These are phyloP conservation scores for Vimba vimba DNA, from an alignment of 2,113 vertebrate species.

Conservation along the genomic window DNA sequence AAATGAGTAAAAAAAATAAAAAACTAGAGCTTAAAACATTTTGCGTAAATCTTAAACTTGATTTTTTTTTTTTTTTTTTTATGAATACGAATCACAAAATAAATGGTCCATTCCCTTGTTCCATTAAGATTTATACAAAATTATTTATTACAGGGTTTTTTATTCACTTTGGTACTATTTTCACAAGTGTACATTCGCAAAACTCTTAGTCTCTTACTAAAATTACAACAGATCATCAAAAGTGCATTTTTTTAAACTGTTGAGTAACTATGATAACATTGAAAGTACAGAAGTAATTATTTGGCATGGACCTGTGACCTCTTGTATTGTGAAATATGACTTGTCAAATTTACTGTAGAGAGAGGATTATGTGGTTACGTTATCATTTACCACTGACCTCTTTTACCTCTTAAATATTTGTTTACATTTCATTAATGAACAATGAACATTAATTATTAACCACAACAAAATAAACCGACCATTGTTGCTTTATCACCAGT, in stretches of 20 bases:
- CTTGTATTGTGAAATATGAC: slow-evolving; percentile 1
- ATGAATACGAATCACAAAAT: no score
- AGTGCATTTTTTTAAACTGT: not conserved
- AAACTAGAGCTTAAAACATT: no score
- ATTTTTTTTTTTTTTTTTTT: no score
- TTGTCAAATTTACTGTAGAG: not conserved
- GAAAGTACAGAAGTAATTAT: slow-evolving; percentile 27
- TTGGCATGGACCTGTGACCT: slow-evolving; percentile 5
- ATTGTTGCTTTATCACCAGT: not conserved
- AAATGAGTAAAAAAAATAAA: no score
- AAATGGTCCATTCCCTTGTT: no score
- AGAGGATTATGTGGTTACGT: not conserved
- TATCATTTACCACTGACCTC: not conserved
- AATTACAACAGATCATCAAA: no score
- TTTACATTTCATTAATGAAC: not conserved
- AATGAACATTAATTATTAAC: not conserved
- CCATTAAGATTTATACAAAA: no score
- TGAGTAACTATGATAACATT: slow-evolving; percentile 23
- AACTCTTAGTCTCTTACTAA: no score
- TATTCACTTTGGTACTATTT: no score
- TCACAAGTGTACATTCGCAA: no score
- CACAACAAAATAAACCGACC: not conserved
- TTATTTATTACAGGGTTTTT: no score
- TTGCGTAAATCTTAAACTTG: no score
- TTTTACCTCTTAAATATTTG: not conserved